A percentile compares a stretch with the other conserved stretches of the same genome.
Conservation (phyloP, 1,140 invertebrate species). For the Oreohelix idahoensis region DNA sequence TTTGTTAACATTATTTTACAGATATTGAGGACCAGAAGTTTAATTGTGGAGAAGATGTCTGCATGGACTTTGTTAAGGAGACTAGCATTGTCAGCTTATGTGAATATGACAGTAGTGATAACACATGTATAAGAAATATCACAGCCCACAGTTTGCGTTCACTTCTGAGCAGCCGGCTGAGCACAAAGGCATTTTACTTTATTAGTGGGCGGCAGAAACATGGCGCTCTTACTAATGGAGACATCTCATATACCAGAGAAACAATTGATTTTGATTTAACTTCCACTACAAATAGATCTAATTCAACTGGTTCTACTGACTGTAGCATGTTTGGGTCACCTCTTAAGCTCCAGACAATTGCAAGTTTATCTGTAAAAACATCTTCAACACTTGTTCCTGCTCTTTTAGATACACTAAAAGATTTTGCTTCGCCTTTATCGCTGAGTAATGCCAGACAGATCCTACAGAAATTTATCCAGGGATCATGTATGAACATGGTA, state of each 20-base stretch:
- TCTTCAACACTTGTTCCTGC: not conserved
- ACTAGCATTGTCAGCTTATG: not conserved
- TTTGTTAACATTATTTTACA: not conserved
- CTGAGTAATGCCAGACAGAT: not conserved
- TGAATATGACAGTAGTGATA: not conserved
- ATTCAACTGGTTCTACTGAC: not conserved
- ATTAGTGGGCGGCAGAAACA: not conserved
- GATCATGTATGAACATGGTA: not conserved
- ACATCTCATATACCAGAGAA: not conserved
- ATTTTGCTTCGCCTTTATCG: not conserved
- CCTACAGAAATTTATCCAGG: not conserved
- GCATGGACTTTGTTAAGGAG: not conserved
- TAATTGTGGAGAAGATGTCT: not conserved
- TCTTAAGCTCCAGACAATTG: slow-evolving; percentile 13
- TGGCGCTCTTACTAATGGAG: not conserved
- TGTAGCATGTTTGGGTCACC: slow-evolving; percentile 9
- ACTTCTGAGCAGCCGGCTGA: not conserved
- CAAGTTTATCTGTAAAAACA: slow-evolving; percentile 11
- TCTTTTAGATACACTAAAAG: not conserved
- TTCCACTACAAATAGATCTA: not conserved
- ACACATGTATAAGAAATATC: not conserved
- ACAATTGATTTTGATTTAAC: not conserved
- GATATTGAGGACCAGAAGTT: not conserved
- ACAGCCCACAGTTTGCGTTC: not conserved
- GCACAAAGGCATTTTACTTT: not conserved